phyloP scores from a whole-genome alignment of 2,113 vertebrate genomes.

The Oncorhynchus kisutch region DNA sequence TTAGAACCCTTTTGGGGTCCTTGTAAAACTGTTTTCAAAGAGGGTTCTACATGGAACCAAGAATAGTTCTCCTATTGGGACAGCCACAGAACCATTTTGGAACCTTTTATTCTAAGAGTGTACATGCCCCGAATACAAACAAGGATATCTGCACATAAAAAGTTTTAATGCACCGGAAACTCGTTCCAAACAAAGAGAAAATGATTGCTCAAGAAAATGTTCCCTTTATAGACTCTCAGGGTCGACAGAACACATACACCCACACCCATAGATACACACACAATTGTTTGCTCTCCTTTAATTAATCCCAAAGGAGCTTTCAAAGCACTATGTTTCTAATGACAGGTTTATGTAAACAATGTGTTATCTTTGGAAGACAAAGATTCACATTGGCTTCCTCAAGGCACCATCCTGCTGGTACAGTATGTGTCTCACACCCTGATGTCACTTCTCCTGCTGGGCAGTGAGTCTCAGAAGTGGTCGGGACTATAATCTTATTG shows the following conservation, averaged over 20 bases:
- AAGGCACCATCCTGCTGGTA: constrained; percentile 34
- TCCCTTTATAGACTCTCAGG: neutral
- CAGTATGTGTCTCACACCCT: constrained; percentile 20
- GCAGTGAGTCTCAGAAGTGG: constrained; percentile 2
- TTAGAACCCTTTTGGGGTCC: too few species aligned
- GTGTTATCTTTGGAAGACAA: constrained; percentile 48
- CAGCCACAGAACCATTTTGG: too few species aligned
- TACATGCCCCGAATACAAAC: too few species aligned
- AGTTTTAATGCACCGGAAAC: neutral
- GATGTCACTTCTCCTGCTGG: constrained; percentile 48
- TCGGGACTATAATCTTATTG: constrained; percentile 44
- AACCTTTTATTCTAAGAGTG: too few species aligned
- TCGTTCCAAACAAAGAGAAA: neutral
- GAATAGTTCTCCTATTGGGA: too few species aligned
- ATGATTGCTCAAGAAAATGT: neutral
- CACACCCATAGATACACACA: constrained; percentile 11
- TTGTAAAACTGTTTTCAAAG: too few species aligned
- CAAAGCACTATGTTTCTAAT: constrained; percentile 49
- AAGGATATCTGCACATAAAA: neutral
- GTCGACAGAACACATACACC: constrained; percentile 3
- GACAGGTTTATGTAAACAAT: constrained; percentile 39
- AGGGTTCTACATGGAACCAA: too few species aligned
- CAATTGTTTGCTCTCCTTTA: constrained; percentile 41
- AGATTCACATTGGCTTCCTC: constrained; percentile 30
- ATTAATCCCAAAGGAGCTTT: constrained; percentile 50